Percentiles rank a stretch among this genome's conserved stretches.
Conservation (phyloP, 1,140 invertebrate species). For the Eumaeus atala region DNA sequence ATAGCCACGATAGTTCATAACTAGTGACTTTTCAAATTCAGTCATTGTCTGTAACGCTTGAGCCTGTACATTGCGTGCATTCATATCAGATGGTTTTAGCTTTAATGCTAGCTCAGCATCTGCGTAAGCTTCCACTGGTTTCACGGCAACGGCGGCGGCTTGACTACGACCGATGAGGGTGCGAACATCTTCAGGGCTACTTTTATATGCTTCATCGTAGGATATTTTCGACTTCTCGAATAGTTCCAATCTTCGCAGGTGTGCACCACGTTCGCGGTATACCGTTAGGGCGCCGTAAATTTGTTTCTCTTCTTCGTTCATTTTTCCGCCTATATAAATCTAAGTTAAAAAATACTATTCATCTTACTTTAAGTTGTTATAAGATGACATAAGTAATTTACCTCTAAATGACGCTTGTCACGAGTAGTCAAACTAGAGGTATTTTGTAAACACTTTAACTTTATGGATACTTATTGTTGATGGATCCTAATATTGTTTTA, state of each 20-base stretch:
- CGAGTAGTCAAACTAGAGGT: too few relatives aligned
- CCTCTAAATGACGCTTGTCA: too few relatives aligned
- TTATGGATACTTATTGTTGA: too few relatives aligned
- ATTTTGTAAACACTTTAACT: too few relatives aligned
- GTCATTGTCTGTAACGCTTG: constrained; percentile 73
- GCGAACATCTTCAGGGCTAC: constrained; percentile 65
- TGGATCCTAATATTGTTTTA: too few relatives aligned
- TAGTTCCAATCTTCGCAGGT: constrained; percentile 65
- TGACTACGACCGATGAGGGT: constrained; percentile 66
- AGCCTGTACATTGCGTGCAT: constrained; percentile 67
- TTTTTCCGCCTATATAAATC: constrained; percentile 14
- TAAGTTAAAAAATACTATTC: too few relatives aligned
- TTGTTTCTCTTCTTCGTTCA: constrained; percentile 69
- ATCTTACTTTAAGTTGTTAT: too few relatives aligned
- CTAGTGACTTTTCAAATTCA: constrained; percentile 74
- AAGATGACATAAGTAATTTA: too few relatives aligned
- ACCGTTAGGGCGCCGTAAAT: constrained; percentile 69
- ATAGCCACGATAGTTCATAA: constrained; percentile 66
- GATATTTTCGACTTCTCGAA: constrained; percentile 66
- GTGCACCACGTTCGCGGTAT: constrained; percentile 70
- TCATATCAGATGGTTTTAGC: constrained; percentile 64
- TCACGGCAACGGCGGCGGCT: constrained; percentile 66
- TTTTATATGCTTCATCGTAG: constrained; percentile 69
- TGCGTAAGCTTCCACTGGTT: constrained; percentile 67
- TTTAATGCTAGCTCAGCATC: constrained; percentile 71